Evolutionary conservation across 2,888 invertebrate species (phyloP), one percentile per base, ranked within the genome.

Genomic region (Calameuta pallipes): DNA sequence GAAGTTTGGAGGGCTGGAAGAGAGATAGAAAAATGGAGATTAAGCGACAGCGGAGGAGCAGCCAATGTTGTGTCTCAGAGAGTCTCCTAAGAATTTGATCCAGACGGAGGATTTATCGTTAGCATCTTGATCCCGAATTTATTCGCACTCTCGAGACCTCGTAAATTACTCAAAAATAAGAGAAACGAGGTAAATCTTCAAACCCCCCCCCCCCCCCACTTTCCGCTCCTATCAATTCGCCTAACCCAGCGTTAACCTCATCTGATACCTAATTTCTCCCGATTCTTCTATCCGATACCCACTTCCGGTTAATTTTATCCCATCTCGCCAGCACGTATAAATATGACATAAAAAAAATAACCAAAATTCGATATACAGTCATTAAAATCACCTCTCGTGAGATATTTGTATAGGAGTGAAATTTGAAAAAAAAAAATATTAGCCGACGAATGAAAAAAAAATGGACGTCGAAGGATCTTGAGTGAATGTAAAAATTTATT

Each of bases 321-420:
- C 41, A 41, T 15, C 41, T 15, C 41, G 6, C 41, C 41, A 41
- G 41, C 41, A 15, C 41, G 41, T 15, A 41, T 41, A 41, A 15
- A 41, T 41, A 41, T 15, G 4, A 41, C 15, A 4, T 0, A 41
- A 41, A 6, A 6, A 15, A 41, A 41, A 41, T 41, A 41, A 41
- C 15, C 15, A 6, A 41, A 41, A 41, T 41, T 41, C 41, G 15
- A 41, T 15, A 15, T 15, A 41, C 4, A 41, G 41, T 34, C 74
- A 78, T 78, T 70, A 69, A 75, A 78, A 75, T 78, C 74, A 78
- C 75, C 34, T 69, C 74, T 70, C 37, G 34, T 70, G 74, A 78
- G 74, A 78, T 73, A 34, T 73, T 69, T 78, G 76, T 73, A 70
- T 78, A 73, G 0, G 33, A 30, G 31, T 6, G 23, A 30, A 75